Conservation (phyloP, 2,888 invertebrate species). For the Papilio gigon region DNA sequence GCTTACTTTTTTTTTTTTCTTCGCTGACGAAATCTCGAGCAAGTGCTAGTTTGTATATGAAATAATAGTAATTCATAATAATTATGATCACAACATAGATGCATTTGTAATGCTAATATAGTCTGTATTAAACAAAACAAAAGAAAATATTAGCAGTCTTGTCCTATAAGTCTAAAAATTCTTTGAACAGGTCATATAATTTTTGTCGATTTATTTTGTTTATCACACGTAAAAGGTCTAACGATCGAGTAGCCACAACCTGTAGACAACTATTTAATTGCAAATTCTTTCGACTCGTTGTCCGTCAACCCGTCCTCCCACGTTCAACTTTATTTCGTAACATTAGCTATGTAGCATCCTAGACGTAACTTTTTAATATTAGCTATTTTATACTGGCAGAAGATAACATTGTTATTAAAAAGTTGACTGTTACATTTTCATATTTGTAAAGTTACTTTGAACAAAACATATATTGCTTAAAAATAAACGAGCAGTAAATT, state of each 20-base stretch:
- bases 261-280: conserved; percentile 23
- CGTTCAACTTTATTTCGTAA: conserved; percentile 37
- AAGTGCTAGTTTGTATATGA: too few relatives aligned
- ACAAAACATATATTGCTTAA: too few relatives aligned
- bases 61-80: too few relatives aligned
- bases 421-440: too few relatives aligned
- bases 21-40: too few relatives aligned
- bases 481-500: too few relatives aligned
- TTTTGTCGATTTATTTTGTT: conserved; percentile 9
- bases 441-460: too few relatives aligned
- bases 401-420: too few relatives aligned
- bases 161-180: conserved; percentile 2
- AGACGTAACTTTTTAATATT: background rate
- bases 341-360: conserved; percentile 1
- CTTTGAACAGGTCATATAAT: conserved; percentile 1
- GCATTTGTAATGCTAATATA: too few relatives aligned
- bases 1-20: too few relatives aligned
- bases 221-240: conserved; percentile 10
- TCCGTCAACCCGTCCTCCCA: conserved; percentile 45
- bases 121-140: background rate
- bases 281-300: conserved; percentile 28
- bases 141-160: background rate
- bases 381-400: too few relatives aligned
- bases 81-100: too few relatives aligned
- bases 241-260: conserved; percentile 18